phyloP scores from a whole-genome alignment of 1,140 invertebrate species.

The Bombyx mandarina region DNA sequence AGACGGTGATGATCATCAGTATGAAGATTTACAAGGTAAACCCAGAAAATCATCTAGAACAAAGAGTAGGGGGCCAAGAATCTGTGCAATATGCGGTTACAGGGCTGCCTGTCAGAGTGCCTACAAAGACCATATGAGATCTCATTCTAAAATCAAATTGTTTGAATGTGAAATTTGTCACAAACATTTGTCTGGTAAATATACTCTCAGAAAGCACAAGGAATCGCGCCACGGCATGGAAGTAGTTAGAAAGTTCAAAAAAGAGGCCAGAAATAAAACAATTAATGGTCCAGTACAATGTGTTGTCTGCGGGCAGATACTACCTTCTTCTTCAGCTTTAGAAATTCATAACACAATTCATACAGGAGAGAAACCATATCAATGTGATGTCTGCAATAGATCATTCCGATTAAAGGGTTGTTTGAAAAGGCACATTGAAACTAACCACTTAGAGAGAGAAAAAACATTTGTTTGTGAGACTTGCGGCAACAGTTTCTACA shows the following conservation, averaged over 20 bases:
- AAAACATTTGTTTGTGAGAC: constrained; percentile 58
- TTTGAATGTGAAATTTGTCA: not conserved
- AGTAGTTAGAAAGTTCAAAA: constrained; percentile 7
- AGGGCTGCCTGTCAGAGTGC: not conserved
- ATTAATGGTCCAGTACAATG: constrained; percentile 10
- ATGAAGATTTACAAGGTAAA: constrained; percentile 2
- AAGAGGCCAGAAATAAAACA: constrained; percentile 6
- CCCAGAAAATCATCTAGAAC: no score
- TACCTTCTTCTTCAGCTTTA: constrained; percentile 61
- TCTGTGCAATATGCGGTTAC: not conserved
- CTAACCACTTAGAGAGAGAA: constrained; percentile 49
- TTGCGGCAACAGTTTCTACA: constrained; percentile 59
- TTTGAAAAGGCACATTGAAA: constrained; percentile 69
- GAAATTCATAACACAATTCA: constrained; percentile 86
- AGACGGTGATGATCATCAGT: constrained; percentile 22
- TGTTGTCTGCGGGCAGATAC: constrained; percentile 14
- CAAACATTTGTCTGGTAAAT: not conserved
- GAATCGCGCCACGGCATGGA: constrained; percentile 1
- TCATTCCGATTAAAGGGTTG: constrained; percentile 65
- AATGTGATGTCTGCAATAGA: constrained; percentile 78
- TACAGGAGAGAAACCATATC: constrained; percentile 82
- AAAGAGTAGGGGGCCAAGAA: not conserved
- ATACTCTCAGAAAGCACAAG: not conserved
- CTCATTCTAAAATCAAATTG: not conserved
- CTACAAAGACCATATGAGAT: not conserved